A percentile compares a stretch with the other conserved stretches of the same genome.
Evolutionary conservation across 92 coral and sea anemone genomes (phyloP).

Genomic region (Porites divaricata): DNA sequence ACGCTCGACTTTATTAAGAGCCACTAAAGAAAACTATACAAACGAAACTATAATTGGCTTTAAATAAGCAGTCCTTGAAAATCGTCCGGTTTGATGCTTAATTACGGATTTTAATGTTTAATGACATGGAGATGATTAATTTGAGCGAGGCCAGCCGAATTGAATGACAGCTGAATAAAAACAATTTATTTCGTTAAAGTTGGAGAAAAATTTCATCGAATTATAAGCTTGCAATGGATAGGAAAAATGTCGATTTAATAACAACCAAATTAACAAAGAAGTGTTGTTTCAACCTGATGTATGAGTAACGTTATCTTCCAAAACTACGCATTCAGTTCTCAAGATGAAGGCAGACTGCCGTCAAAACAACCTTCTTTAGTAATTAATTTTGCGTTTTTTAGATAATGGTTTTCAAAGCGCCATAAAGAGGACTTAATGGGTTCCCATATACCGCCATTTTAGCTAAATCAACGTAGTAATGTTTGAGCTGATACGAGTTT

Average conservation of each 20-base stretch:
- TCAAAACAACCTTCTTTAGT: background rate
- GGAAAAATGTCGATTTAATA: background rate
- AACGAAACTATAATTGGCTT: slow-evolving; percentile 34
- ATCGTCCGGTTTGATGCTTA: background rate
- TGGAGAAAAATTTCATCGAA: background rate
- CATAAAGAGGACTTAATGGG: background rate
- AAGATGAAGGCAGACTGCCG: slow-evolving; percentile 32
- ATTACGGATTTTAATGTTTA: slow-evolving; percentile 30
- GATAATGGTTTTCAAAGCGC: background rate
- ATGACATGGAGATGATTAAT: slow-evolving; percentile 35
- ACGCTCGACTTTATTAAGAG: background rate
- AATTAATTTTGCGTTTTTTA: slow-evolving; percentile 4
- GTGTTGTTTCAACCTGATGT: background rate
- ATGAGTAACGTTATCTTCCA: background rate
- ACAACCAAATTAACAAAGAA: background rate
- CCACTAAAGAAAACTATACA: background rate
- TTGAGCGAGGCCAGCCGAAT: slow-evolving; percentile 33
- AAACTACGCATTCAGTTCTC: background rate
- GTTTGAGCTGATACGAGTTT: background rate
- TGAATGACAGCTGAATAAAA: slow-evolving; percentile 17
- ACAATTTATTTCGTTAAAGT: slow-evolving; percentile 6
- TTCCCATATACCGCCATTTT: background rate
- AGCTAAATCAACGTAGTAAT: background rate
- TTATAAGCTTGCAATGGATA: background rate
- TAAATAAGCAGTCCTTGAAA: slow-evolving; percentile 33